phyloP scores from a whole-genome alignment of 1,140 invertebrate genomes.

The Pseudomyrmex sp. region DNA sequence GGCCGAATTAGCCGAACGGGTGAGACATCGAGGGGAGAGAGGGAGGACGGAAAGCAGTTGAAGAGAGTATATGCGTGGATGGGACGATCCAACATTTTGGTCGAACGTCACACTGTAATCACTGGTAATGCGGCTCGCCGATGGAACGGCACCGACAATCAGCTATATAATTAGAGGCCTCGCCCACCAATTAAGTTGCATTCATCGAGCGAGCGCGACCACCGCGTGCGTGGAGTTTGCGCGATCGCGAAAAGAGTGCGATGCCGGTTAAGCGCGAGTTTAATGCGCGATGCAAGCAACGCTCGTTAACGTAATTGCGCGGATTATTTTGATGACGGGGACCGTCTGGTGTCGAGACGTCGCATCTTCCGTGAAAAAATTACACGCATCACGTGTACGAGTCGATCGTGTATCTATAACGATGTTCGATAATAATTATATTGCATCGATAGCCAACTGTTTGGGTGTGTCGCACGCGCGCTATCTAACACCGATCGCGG shows the following conservation, averaged over 20 bases:
- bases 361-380: neutral
- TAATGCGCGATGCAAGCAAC: constrained; percentile 53
- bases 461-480: neutral
- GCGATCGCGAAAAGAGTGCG: constrained; percentile 62
- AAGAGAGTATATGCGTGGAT: constrained; percentile 43
- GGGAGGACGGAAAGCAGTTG: too few relatives aligned
- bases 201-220: constrained; percentile 66
- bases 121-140: constrained; percentile 72
- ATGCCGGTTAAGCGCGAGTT: constrained; percentile 56
- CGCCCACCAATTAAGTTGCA: constrained; percentile 75
- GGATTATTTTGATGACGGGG: constrained; percentile 13
- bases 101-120: constrained; percentile 75
- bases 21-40: constrained; percentile 38
- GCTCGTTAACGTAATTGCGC: constrained; percentile 62
- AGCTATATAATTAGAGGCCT: constrained; percentile 75
- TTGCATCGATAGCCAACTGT: constrained; percentile 16
- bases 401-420: neutral
- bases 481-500: constrained; percentile 30
- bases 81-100: constrained; percentile 60
- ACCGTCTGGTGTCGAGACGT: neutral
- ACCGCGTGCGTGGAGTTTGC: neutral
- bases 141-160: constrained; percentile 74
- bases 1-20: constrained; percentile 58
- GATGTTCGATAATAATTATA: constrained; percentile 4
- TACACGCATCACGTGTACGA: neutral